Percentiles rank a stretch among this genome's conserved stretches.
These are phyloP conservation scores for Cynaeus angustus DNA, from an alignment of 2,888 invertebrate genomes.

Conservation along the genomic window DNA sequence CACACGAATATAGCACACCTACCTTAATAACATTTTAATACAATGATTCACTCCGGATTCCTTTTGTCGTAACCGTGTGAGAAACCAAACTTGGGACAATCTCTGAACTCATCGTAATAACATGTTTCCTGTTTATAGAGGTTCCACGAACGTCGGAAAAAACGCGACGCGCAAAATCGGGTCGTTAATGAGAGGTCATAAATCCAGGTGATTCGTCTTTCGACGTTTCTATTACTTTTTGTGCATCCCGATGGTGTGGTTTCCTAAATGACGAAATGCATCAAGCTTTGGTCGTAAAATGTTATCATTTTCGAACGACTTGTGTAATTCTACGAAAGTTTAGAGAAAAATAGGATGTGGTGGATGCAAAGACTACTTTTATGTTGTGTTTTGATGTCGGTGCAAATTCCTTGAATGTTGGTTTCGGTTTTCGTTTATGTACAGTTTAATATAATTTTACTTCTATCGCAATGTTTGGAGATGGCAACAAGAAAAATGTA, in stretches of 20 bases:
- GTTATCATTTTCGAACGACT: constrained; percentile 37
- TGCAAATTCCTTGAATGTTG: constrained; percentile 5
- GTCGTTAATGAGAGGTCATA: constrained; percentile 30
- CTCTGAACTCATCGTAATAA: constrained; percentile 28
- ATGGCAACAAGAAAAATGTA: constrained; percentile 18
- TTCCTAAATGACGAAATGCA: constrained; percentile 43
- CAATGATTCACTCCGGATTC: constrained; percentile 24
- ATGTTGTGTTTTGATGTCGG: constrained; percentile 2
- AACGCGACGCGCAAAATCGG: constrained; percentile 13
- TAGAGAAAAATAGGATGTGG: not conserved
- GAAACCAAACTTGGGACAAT: constrained; percentile 26
- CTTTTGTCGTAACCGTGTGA: constrained; percentile 22
- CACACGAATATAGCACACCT: constrained; percentile 18
- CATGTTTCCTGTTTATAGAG: constrained; percentile 26
- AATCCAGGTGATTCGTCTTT: constrained; percentile 31
- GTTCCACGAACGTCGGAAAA: constrained; percentile 14
- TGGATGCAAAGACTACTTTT: constrained; percentile 1
- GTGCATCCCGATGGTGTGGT: constrained; percentile 39
- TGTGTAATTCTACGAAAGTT: not conserved
- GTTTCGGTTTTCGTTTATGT: constrained; percentile 15
- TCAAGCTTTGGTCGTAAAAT: constrained; percentile 39
- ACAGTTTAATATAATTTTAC: constrained; percentile 33
- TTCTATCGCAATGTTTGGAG: constrained; percentile 1
- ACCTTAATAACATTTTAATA: constrained; percentile 37
- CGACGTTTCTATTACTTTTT: constrained; percentile 47